Base-by-base conservation (phyloP, 35 echinoderm and acorn worm species). In the Lytechinus variegatus region DNA sequence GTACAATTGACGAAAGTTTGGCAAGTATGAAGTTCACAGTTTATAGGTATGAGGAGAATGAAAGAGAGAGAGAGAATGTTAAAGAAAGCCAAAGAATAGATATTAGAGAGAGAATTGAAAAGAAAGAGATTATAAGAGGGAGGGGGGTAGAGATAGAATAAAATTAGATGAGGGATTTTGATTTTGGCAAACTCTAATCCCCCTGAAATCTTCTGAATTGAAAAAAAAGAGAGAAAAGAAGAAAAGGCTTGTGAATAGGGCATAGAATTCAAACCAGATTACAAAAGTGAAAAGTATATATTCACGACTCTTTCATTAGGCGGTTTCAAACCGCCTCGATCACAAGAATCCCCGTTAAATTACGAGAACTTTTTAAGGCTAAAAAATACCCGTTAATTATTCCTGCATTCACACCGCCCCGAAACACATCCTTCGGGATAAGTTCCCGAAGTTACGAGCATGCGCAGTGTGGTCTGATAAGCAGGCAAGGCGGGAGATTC, bases 11-110 rank as follows among this genome's bases (percentile, higher is more conserved):
- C 29, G 10, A 90, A 10, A 44, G 52, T 90, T 90, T 5, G 29
- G 66, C 52, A 52, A 54, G 88, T 90, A 90, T 90, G 87, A 89
- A 89, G 87, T 89, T 89, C 87, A 89, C 87, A 89, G 87, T 89
- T 29, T 9, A 89, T 53, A 10, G 87, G 28, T 89, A 89, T 51
- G 88, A 52, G 27, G 88, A 19, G 88, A 90, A 54, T 51, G 88
- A 90, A 90, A 28, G 52, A 90, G 88, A 90, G 88, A 54, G 88
- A 90, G 14, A 10, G 87, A 44, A 44, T 44, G 33, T 0, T 0
- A 44, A 44, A 89, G 27, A 53, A 13, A 71, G 56, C 56, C 13
- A 9, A 11, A 58, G 56, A 58, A 13, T 11, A 58, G 56, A 58
- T 9, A 58, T 58, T 11, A 11, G 27, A 90, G 14, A 33, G 87